Evolutionary conservation across 2,888 invertebrate species (phyloP), one percentile per base, ranked within the genome.

Genomic region (Drosophila fulvimacula): DNA sequence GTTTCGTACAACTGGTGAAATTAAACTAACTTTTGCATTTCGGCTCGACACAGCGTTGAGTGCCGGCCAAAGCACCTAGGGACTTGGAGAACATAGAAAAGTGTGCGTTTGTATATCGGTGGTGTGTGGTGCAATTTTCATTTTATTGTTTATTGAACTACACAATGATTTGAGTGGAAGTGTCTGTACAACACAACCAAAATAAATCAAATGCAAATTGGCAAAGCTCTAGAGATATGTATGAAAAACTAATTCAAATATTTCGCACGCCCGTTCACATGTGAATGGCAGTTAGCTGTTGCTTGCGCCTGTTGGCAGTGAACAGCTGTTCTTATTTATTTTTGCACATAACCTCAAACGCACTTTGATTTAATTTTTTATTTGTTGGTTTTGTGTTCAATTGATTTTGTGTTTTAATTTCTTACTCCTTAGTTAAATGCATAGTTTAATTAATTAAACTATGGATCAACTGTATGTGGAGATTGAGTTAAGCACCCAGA

Each of bases 401-500:
- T 69, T 65, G 21, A 56, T 70, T 77, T 64, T 32, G 34, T 30
- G 11, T 44, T 67, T 67, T 56, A 62, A 38, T 61, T 73, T 32
- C 38, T 46, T 46, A 61, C 44, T 59, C 56, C 57, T 77, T 57
- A 76, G 62, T 77, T 76, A 77, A 79, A 84, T 81, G 81, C 49
- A 64, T 71, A 41, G 63, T 79, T 69, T 58, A 69, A 71, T 77
- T 55, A 60, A 62, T 53, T n/a, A 69, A 82, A 79, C 55, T 55
- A 92, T 92, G 91, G 91, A 91, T 84, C 88, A 92, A 81, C 73
- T 92, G 57, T 92, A 89, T 80, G 83, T 93, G 48, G 92, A 92
- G 89, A 90, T 92, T 49, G 89, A 90, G 76, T 84, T 92, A 21
- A 85, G 79, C 57, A 91, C 91, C 5, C 79, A 69, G 48, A 79